These are phyloP conservation scores for Leptoteleia sp. DNA, from an alignment of 1,140 invertebrate species.

Conservation along the genomic window DNA sequence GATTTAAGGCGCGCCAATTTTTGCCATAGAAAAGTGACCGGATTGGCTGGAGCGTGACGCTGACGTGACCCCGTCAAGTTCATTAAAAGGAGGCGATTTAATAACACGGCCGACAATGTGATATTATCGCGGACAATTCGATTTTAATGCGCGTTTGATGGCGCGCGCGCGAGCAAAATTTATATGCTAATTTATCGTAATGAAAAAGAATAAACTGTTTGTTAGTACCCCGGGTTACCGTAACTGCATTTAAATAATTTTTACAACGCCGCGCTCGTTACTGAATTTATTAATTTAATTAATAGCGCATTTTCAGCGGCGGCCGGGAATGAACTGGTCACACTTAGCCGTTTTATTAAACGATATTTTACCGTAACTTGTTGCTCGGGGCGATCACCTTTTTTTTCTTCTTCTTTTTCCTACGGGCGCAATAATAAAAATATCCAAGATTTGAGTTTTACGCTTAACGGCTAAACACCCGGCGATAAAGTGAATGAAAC, in stretches of 20 bases:
- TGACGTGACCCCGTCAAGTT: constrained; percentile 28
- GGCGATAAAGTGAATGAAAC: constrained; percentile 34
- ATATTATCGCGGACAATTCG: constrained; percentile 41
- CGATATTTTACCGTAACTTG: constrained; percentile 51
- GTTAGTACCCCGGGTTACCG: neutral
- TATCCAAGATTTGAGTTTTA: constrained; percentile 49
- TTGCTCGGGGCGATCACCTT: constrained; percentile 41
- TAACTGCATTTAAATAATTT: constrained; percentile 2
- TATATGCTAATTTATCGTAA: constrained; percentile 36
- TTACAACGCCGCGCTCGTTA: neutral
- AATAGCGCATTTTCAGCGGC: constrained; percentile 19
- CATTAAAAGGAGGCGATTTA: constrained; percentile 30
- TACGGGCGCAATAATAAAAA: constrained; percentile 42
- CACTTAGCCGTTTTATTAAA: constrained; percentile 38
- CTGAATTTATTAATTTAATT: constrained; percentile 45
- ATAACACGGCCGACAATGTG: constrained; percentile 15
- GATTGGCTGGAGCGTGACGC: neutral
- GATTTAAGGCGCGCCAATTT: constrained; percentile 5
- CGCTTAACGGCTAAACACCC: constrained; percentile 20
- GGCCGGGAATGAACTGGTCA: constrained; percentile 10
- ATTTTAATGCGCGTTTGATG: constrained; percentile 27
- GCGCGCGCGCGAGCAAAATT: neutral
- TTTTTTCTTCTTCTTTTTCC: too few species aligned
- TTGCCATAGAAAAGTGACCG: constrained; percentile 6
- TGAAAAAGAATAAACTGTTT: constrained; percentile 15